Base-by-base conservation (phyloP, 2,113 vertebrate species). In the Elephas maximus region DNA sequence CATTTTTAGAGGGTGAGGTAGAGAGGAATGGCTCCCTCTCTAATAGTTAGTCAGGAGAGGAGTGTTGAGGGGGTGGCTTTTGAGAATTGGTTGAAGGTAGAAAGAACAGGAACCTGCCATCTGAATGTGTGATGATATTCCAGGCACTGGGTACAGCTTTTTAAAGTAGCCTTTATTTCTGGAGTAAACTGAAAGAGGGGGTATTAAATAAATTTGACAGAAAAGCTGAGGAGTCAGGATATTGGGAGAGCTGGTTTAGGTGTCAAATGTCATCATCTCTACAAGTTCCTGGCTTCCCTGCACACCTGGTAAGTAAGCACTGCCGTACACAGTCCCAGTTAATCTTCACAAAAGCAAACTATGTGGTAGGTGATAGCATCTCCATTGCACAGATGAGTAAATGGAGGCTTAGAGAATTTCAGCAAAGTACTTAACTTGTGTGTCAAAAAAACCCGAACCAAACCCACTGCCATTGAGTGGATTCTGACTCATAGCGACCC, bases 41-140 rank as follows among this genome's bases (percentile, higher is more conserved):
- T 79, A 33, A 45, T 10, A 60, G 79, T 51, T 1, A 62, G 65
- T 80, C 74, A 57, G 88, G 95, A 88, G 71, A 88, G n/a, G 57
- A 44, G 57, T 90, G 90, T 88, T 82, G 94, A 97, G 95, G 92
- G 53, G 91, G 94, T 62, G 95, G 91, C 28, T 93, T 83, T 3
- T 85, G 82, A 94, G 82, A 96, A 26, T 1, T 74, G 57, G 51
- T 28, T 92, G 83, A 89, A 90, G 82, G 91, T 96, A 80, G 92
- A 94, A 93, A 83, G 86, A 65, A 87, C 88, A 53, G 91, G 53
- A 51, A 91, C 44, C 93, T 91, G 65, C 89, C 82, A 93, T 90
- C 91, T 89, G 86, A 76, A 44, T 87, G 8, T 20, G 48, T 76
- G 79, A 84, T 26, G 57, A 48, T 67, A 30, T 93, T 86, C 48